phyloP scores from a whole-genome alignment of 1,140 invertebrate genomes.

The Papilio xuthus region DNA sequence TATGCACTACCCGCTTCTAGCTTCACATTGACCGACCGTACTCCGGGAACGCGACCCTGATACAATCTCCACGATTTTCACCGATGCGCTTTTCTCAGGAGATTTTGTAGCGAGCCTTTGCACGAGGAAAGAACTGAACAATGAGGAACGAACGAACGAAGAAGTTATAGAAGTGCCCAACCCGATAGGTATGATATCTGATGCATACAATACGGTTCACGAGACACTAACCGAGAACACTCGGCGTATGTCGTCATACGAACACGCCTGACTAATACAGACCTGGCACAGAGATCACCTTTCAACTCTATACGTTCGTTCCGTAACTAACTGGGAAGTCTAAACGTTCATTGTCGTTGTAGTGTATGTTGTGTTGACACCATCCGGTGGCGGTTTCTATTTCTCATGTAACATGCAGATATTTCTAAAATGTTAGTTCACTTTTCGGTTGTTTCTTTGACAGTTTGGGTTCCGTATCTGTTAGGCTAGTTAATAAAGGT shows the following conservation, averaged over 20 bases:
- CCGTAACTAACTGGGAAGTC: slow-evolving; percentile 39
- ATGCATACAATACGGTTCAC: slow-evolving; percentile 40
- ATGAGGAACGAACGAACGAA: slow-evolving; percentile 47
- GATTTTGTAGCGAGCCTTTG: slow-evolving; percentile 70
- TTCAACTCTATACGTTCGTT: slow-evolving; percentile 40
- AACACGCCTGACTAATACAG: slow-evolving; percentile 54
- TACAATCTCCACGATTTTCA: slow-evolving; percentile 44
- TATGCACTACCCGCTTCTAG: slow-evolving; percentile 67
- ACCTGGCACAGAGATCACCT: slow-evolving; percentile 49
- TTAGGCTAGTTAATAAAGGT: background rate
- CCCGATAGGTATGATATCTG: slow-evolving; percentile 60
- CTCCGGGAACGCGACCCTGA: slow-evolving; percentile 38
- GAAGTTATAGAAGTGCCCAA: slow-evolving; percentile 54
- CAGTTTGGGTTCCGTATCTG: background rate
- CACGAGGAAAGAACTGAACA: slow-evolving; percentile 56
- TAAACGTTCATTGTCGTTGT: slow-evolving; percentile 37
- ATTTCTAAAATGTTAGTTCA: slow-evolving; percentile 19
- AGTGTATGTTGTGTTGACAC: slow-evolving; percentile 23
- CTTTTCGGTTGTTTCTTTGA: background rate
- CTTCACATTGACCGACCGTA: slow-evolving; percentile 50
- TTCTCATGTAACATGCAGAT: background rate
- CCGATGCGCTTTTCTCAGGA: slow-evolving; percentile 67
- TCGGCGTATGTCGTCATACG: slow-evolving; percentile 41
- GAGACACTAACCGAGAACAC: slow-evolving; percentile 58
- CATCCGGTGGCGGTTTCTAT: slow-evolving; percentile 38